Conservation (phyloP, 2,113 vertebrate genomes). For the Callithrix jacchus region DNA sequence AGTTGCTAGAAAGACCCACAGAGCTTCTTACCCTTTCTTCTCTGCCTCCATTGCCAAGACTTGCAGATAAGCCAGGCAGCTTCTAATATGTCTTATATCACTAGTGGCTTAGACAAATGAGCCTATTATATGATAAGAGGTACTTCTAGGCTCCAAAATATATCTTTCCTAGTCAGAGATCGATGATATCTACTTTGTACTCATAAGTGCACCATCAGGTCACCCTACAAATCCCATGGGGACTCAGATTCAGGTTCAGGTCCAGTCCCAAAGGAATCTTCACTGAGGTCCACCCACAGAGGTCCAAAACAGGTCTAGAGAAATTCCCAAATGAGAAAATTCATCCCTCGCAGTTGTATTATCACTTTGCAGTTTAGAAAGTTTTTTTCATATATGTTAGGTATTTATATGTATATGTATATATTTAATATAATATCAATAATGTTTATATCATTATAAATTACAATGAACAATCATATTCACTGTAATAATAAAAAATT, state of each 20-base stretch:
- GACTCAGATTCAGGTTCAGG: neutral
- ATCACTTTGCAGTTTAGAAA: conserved; percentile 6
- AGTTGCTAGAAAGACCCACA: neutral
- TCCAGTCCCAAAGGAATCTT: neutral
- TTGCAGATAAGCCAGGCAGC: neutral
- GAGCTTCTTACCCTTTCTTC: neutral
- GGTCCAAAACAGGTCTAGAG: neutral
- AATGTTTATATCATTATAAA: neutral
- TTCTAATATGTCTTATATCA: neutral
- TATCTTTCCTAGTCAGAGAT: neutral
- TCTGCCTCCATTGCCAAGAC: neutral
- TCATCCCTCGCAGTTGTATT: neutral
- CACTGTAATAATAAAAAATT: neutral
- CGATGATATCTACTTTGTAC: neutral
- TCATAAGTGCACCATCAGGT: neutral
- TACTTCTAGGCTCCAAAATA: neutral
- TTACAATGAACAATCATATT: neutral
- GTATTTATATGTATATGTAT: neutral
- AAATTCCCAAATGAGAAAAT: neutral
- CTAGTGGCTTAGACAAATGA: neutral
- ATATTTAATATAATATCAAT: neutral
- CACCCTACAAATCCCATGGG: neutral
- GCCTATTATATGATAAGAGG: neutral
- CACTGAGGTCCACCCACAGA: neutral
- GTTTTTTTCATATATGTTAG: neutral